Evolutionary conservation across 2,797 vertebrate species (phyloP), one percentile per base, ranked within the genome.

Genomic region (Cryptoblepharus egeriae): DNA sequence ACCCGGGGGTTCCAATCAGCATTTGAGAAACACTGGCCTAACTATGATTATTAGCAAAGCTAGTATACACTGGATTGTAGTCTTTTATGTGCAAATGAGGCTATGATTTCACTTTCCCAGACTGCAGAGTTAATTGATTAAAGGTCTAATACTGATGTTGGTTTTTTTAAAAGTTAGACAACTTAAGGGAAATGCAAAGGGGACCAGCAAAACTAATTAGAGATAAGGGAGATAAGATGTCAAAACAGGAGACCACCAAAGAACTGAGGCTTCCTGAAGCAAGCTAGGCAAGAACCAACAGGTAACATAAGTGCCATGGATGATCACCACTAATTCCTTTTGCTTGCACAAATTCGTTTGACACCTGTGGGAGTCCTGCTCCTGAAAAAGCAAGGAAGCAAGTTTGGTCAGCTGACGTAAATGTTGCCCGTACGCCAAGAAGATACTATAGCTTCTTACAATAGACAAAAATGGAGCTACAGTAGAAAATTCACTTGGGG

Each of bases 221-320:
- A 91, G 95, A 94, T 94, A 94, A 95, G 88, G 69, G 85, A 82
- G 88, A 93, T 85, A 88, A 93, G 85, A 93, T 92, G 87, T 91
- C 89, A 84, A 92, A 94, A 93, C 80, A 92, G 81, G 79, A 91
- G 94, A 94, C 92, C 93, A 95, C 93, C 94, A 93, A 92, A 86
- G 92, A 90, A 63, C 82, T 55, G 9, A 84, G 85, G 70, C 37
- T 81, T 52, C 81, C 87, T 61, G 49, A 87, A 88, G 88, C 49
- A 80, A 85, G 64, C 45, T 70, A 30, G 42, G 84, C 87, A 67
- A 63, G 20, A 79, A 80, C 45, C 42, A 88, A 76, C 45, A 80
- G 89, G 91, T 90, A 88, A 79, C 71, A 88, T 81, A 91, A 75
- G 61, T 37, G n/a, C 60, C 3, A 5, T 42, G 65, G n/a, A 30